Conservation (phyloP, 2,888 invertebrate species). For the Eupithecia subfuscata region DNA sequence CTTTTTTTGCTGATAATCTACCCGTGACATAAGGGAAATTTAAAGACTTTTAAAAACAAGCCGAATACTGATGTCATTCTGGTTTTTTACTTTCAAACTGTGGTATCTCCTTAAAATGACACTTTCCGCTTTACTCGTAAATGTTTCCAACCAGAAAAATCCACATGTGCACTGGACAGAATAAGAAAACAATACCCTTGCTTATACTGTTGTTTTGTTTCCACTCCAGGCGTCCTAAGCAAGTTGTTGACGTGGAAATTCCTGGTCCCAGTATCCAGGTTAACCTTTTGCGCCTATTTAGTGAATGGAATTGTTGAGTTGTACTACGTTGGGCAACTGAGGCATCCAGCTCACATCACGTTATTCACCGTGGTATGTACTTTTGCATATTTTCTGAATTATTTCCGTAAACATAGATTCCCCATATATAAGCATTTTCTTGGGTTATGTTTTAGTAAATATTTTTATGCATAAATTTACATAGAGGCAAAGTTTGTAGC, state of each 20-base stretch:
- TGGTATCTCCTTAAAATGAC: not conserved
- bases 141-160: constrained; percentile 4
- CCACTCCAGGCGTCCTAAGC: constrained; percentile 77
- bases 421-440: no score
- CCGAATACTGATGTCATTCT: not conserved
- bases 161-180: not conserved
- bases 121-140: not conserved
- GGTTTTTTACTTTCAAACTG: not conserved
- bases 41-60: not conserved
- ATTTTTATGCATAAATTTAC: no score
- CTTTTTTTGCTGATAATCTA: not conserved
- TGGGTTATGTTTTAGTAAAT: no score
- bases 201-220: constrained; percentile 7
- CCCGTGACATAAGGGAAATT: not conserved
- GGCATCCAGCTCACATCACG: constrained; percentile 85
- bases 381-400: not conserved
- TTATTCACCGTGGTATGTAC: constrained; percentile 85
- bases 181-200: constrained; percentile 6
- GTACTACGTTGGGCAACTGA: constrained; percentile 84
- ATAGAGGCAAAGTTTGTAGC: no score
- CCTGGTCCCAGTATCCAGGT: constrained; percentile 86
- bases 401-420: not conserved
- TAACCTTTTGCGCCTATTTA: constrained; percentile 89
- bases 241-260: constrained; percentile 85
- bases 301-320: constrained; percentile 88